phyloP scores from a whole-genome alignment of 2,888 invertebrate genomes.

The Hirtodrosophila confusa region DNA sequence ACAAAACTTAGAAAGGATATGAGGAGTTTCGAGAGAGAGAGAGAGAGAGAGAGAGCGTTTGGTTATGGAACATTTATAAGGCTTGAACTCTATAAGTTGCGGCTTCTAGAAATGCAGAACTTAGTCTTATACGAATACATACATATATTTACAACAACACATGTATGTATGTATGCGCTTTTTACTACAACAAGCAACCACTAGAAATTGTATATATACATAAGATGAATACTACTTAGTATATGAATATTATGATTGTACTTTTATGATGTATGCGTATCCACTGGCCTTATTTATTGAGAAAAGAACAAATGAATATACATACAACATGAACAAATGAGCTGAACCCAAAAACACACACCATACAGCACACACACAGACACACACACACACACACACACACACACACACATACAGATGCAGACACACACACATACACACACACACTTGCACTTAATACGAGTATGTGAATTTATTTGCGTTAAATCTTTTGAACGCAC shows the following conservation, averaged over 20 bases:
- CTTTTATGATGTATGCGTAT: slow-evolving; percentile 82
- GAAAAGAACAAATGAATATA: slow-evolving; percentile 43
- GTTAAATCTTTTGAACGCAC: slow-evolving; percentile 59
- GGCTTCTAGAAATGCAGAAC: slow-evolving; percentile 57
- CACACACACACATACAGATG: slow-evolving; percentile 14
- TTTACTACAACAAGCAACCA: slow-evolving; percentile 40
- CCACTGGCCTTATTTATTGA: slow-evolving; percentile 83
- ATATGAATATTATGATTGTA: slow-evolving; percentile 65
- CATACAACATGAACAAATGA: slow-evolving; percentile 27
- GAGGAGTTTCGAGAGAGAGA: slow-evolving; percentile 12
- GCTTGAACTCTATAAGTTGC: slow-evolving; percentile 65
- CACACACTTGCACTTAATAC: slow-evolving; percentile 38
- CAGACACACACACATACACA: slow-evolving; percentile 17
- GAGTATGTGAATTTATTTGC: slow-evolving; percentile 50
- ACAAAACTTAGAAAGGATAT: slow-evolving; percentile 6
- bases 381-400: slow-evolving; percentile 22
- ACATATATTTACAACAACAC: not conserved
- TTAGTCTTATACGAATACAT: slow-evolving; percentile 44
- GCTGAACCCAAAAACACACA: slow-evolving; percentile 3
- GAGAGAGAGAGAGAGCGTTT: too few relatives aligned
- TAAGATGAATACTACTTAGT: slow-evolving; percentile 48
- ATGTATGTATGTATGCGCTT: slow-evolving; percentile 19
- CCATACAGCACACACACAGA: slow-evolving; percentile 10
- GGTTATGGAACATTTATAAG: slow-evolving; percentile 34
- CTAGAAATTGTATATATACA: slow-evolving; percentile 44